Base-by-base conservation (phyloP, 2,888 invertebrate species). In the Hyposoter dolosus region DNA sequence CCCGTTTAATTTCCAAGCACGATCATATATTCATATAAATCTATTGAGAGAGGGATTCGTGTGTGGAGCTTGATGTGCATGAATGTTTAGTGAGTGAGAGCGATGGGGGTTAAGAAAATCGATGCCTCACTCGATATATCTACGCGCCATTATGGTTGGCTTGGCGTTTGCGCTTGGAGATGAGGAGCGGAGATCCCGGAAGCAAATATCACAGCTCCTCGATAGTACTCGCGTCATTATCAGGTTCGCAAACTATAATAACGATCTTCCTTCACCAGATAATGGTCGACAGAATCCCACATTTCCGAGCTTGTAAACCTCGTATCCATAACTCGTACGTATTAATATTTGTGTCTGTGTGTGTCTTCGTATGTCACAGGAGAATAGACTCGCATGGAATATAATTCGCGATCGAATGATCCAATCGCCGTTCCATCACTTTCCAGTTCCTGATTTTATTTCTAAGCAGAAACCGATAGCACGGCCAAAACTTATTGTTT, bases 401-500 rank as follows among this genome's bases (percentile, higher is more conserved):
- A 43, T 84, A 84, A 84, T 84, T 80, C 65, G 19, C 85, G 65
- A 83, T 66, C 23, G 50, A 76, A 83, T 83, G 71, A 85, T 83
- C 76, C 66, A 80, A 83, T 83, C 76, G 83, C 76, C 83, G 83
- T 35, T 80, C 9, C 76, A 83, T 83, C 80, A 76, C 47, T 76
- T 85, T 85, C 60, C 74, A 69, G 85, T 79, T 82, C 69, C 78
- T 85, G 69, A 85, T 85, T 53, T 66, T 79, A 83, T 85, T 69
- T 80, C 65, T 71, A 12, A 32, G 28, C 15, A 40, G 9, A 43
- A 65, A 63, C 72, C 47, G 43, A 28, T 66, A 47, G 3, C 47
- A 50, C 35, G n/a, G 23, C 1, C 0, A 17, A 71, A 71, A 47
- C 47, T 79, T n/a, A n/a, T n/a, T 12, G 23, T 53, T 45, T 40